phyloP scores from a whole-genome alignment of 2,797 vertebrate species.

The Salmo trutta region DNA sequence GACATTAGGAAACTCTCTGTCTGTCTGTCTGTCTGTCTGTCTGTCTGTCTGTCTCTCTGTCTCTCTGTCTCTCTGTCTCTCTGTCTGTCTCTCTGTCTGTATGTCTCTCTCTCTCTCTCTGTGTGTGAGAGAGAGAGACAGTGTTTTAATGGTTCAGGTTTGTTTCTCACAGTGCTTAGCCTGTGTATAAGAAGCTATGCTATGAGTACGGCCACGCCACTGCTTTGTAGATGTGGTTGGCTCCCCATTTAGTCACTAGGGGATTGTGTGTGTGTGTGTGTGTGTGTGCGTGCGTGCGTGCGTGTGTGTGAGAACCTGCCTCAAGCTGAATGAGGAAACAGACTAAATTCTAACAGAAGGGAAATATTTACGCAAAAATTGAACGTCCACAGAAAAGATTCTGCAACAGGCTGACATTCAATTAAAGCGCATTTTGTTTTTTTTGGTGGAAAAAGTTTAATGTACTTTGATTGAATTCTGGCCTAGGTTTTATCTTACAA shows the following conservation, averaged over 20 bases:
- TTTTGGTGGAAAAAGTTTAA: neutral
- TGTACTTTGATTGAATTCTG: neutral
- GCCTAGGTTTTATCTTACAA: constrained; percentile 72
- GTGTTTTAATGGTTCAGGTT: too few species aligned
- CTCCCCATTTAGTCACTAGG: too few species aligned
- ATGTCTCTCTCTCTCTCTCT: too few species aligned
- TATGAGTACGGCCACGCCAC: too few species aligned
- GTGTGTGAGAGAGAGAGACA: too few species aligned
- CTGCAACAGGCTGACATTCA: constrained; percentile 45
- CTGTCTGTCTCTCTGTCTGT: constrained; percentile 13
- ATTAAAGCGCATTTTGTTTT: neutral
- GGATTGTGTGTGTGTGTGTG: neutral
- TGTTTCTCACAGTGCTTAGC: too few species aligned
- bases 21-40: constrained; percentile 25
- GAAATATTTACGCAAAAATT: constrained; percentile 32
- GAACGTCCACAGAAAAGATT: constrained; percentile 64
- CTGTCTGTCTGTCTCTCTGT: neutral
- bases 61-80: neutral
- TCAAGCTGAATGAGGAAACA: constrained; percentile 43
- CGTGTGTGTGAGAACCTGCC: constrained; percentile 11
- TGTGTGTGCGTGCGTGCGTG: neutral
- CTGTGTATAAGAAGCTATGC: too few species aligned
- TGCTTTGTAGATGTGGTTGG: too few species aligned
- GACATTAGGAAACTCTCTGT: constrained; percentile 25
- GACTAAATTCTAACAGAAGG: constrained; percentile 58